phyloP scores from a whole-genome alignment of 2,888 invertebrate species.

The Caenorhabditis imperialis region DNA sequence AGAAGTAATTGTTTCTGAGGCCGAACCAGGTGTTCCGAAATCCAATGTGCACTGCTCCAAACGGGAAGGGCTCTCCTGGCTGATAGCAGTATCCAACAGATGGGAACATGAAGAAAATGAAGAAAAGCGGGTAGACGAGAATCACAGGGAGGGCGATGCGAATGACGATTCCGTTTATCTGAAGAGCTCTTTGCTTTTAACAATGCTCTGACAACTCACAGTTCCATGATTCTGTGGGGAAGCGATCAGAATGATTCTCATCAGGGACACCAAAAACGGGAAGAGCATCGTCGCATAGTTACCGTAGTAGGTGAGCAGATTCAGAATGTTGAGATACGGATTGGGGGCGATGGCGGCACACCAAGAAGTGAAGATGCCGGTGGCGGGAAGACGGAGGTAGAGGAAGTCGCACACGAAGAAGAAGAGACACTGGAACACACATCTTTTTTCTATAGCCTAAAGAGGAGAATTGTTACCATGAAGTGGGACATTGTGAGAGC shows the following conservation, averaged over 20 bases:
- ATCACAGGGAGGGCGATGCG: conserved; percentile 7
- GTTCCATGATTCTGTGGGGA: conserved; percentile 2
- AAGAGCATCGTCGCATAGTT: conserved; percentile 24
- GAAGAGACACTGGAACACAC: conserved; percentile 13
- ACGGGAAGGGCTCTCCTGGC: conserved; percentile 16
- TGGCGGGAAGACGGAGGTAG: conserved; percentile 21
- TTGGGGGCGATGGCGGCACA: conserved; percentile 14
- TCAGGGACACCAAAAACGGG: conserved; percentile 7
- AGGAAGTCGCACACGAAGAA: conserved; percentile 24
- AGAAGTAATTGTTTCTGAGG: conserved; percentile 6
- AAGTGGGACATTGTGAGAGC: conserved; percentile 12
- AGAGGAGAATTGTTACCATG: conserved; percentile 30
- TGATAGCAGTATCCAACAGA: conserved; percentile 27
- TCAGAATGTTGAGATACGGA: conserved; percentile 4
- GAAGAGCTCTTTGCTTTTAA: not conserved
- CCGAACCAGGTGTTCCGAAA: conserved; percentile 10
- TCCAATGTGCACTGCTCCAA: no score
- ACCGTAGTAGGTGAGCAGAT: conserved; percentile 20
- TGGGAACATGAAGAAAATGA: conserved; percentile 34
- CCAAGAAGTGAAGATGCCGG: conserved; percentile 20
- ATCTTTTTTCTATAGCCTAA: not conserved
- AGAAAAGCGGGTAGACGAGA: conserved; percentile 14
- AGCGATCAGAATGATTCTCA: not conserved
- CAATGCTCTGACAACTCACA: not conserved
- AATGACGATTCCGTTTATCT: conserved; percentile 16